Evolutionary conservation across 2,113 vertebrate genomes (phyloP).

Genomic region (Cololabis saira): DNA sequence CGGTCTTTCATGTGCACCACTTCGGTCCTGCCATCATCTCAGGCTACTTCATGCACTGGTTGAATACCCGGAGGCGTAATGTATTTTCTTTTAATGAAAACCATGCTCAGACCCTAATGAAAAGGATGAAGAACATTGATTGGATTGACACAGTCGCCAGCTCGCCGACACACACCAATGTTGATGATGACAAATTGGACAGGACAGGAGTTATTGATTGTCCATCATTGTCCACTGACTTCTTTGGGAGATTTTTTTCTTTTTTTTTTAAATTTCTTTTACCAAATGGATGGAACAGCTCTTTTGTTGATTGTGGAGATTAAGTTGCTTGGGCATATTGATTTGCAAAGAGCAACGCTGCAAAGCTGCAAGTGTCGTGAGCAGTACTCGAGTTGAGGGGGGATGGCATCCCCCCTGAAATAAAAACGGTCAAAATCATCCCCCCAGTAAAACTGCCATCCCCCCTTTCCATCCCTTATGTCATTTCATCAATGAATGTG

Average conservation of each 20-base stretch:
- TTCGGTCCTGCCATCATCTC: slow-evolving; percentile 60
- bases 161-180: slow-evolving; percentile 45
- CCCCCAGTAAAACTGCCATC: too few species aligned
- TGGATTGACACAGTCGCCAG: slow-evolving; percentile 59
- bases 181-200: slow-evolving; percentile 62
- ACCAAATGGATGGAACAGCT: slow-evolving; percentile 28
- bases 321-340: slow-evolving; percentile 52
- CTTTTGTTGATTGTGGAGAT: slow-evolving; percentile 60
- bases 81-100: slow-evolving; percentile 75
- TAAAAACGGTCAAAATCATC: too few species aligned
- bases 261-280: slow-evolving; percentile 58
- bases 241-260: slow-evolving; percentile 41
- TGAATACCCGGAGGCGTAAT: slow-evolving; percentile 67
- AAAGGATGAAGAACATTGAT: slow-evolving; percentile 75
- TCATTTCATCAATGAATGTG: too few species aligned
- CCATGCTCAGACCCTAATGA: slow-evolving; percentile 71
- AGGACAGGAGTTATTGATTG: slow-evolving; percentile 66
- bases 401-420: too few species aligned
- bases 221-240: slow-evolving; percentile 29
- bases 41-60: slow-evolving; percentile 51
- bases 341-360: slow-evolving; percentile 38
- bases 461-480: too few species aligned
- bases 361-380: slow-evolving; percentile 26
- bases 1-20: slow-evolving; percentile 46
- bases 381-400: too few species aligned